Evolutionary conservation across 2,113 vertebrate species (phyloP), one percentile per base, ranked within the genome.

Genomic region (Boulengeromyrus knoepffleri): DNA sequence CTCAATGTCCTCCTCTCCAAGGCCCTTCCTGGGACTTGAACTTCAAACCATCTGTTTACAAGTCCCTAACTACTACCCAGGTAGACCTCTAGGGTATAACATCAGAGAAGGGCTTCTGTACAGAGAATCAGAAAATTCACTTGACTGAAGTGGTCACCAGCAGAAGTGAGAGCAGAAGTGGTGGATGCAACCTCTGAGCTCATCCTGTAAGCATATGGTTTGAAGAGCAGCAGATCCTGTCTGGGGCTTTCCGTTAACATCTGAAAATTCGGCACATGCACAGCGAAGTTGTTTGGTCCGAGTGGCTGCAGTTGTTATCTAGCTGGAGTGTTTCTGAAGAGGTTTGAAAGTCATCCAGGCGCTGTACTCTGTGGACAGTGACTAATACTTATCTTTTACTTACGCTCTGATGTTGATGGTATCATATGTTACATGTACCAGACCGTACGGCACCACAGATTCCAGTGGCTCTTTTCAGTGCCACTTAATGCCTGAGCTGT

Each of bases 261-360:
- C 53, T 27, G 31, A 39, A 84, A 39, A 58, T 50, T 42, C 5
- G 31, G 31, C 70, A 52, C 74, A 52, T 80, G 88, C 66, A 39
- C 46, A 39, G 85, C 10, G 3, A 62, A 46, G 47, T 4, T 50
- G n/a, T 74, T 80, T 39, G n/a, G 66, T 80, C 39, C 58, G 89
- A 45, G 50, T 45, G 24, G 46, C 27, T 89, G 88, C 88, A 31
- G 77, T 62, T 90, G 89, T 74, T 89, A 92, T 92, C 92, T 90
- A 87, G 80, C 85, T 94, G 91, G 93, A 88, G 83, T 92, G 91
- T 85, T 90, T 93, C 90, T 93, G 91, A 91, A 93, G 91, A 91
- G 27, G 66, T 47, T 91, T 89, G 77, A 62, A 91, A 92, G 91
- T 94, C 93, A 93, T 47, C 17, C 19, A 45, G 83, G 10, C 0